Evolutionary conservation across 2,888 invertebrate species (phyloP).

Genomic region (Leucania comma): DNA sequence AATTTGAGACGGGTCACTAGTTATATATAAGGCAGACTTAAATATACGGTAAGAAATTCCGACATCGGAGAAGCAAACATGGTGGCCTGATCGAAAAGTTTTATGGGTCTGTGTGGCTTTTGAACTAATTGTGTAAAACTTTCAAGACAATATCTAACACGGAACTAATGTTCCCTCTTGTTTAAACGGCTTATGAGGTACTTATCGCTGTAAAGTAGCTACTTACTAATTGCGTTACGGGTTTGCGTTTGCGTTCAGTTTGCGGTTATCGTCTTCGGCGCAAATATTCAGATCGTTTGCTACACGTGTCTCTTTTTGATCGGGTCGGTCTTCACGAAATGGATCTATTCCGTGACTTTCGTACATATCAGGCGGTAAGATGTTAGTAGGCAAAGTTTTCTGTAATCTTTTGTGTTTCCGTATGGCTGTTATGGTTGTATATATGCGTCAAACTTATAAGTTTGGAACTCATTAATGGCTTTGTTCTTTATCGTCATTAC

Average conservation of each 20-base stretch:
- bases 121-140: slow-evolving; percentile 44
- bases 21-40: background rate
- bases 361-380: slow-evolving; percentile 53
- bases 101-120: slow-evolving; percentile 29
- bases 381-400: slow-evolving; percentile 43
- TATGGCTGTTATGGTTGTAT: slow-evolving; percentile 5
- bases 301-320: slow-evolving; percentile 63
- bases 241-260: slow-evolving; percentile 38
- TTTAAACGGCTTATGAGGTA: slow-evolving; percentile 53
- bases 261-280: slow-evolving; percentile 51
- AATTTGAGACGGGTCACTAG: too few species aligned
- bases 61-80: background rate
- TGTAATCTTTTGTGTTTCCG: slow-evolving; percentile 40
- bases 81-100: slow-evolving; percentile 27
- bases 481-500: slow-evolving; percentile 3
- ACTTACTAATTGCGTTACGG: slow-evolving; percentile 55
- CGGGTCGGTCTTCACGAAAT: slow-evolving; percentile 53
- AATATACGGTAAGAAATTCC: background rate
- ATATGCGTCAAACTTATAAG: slow-evolving; percentile 4
- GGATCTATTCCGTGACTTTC: slow-evolving; percentile 65
- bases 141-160: slow-evolving; percentile 42
- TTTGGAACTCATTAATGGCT: slow-evolving; percentile 15
- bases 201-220: slow-evolving; percentile 50
- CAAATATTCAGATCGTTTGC: slow-evolving; percentile 59
- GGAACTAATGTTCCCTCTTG: slow-evolving; percentile 41